Evolutionary conservation across 2,113 vertebrate species (phyloP), one percentile per base, ranked within the genome.

Genomic region (Brachirus orientalis): DNA sequence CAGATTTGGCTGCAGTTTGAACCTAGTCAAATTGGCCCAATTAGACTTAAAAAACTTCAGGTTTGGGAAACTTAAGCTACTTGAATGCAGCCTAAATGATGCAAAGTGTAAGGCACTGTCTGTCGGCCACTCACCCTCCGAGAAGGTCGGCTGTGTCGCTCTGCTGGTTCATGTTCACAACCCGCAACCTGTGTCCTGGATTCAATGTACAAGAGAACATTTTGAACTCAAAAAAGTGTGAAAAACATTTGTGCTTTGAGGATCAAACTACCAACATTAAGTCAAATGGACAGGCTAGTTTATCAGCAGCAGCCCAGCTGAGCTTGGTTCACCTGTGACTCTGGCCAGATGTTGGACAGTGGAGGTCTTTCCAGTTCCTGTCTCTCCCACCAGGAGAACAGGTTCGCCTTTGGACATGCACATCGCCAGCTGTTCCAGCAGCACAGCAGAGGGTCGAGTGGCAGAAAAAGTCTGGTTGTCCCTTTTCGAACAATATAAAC

Each of bases 101-200:
- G n/a, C n/a, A n/a, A n/a, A n/a, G 51, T 28, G 14, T 10, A 53
- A 28, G 28, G 16, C 35, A 20, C 17, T 20, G 4, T 16, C 9
- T 14, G 45, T 2, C 1, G 1, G 22, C 52, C 38, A 81, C 96
- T 95, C 86, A 99, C 98, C 98, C 98, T 55, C 98, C 98, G 35
- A 99, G 91, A 0, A 99, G 94, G 89, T 99, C 97, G 16, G 96
- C 95, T 0, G 95, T 95, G 80, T 99, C 98, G 84, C 98, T 99
- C 82, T 99, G 98, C 63, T 99, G 98, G 85, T 99, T 99, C 98
- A 99, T 98, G 88, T 99, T 99, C 59, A 99, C 88, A 55, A 97
- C 96, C 22, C 93, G 91, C 74, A 99, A 79, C 77, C 50, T 90
- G 73, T 98, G 95, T 38, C 97, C 98, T 99, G 86, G 7, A 63